Percentiles rank a stretch among this genome's conserved stretches.
phyloP scores from a whole-genome alignment of 2,888 invertebrate genomes.

The Protonemura montana region DNA sequence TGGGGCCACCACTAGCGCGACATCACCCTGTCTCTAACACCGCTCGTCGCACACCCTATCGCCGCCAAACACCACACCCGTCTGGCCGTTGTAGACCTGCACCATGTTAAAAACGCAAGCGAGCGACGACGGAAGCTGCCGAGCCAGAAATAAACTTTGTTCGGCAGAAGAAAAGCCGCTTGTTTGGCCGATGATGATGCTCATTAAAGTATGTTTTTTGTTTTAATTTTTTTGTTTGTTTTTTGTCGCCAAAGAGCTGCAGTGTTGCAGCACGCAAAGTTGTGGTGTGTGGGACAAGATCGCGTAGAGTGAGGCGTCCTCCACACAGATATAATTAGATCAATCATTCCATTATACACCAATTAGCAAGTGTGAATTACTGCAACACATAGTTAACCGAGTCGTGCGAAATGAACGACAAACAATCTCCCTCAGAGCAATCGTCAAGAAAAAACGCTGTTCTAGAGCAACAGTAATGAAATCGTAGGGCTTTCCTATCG shows the following conservation, averaged over 20 bases:
- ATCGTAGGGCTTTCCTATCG: no score
- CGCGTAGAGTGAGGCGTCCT: neutral
- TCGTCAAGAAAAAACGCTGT: no score
- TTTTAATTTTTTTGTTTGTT: neutral
- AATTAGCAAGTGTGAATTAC: neutral
- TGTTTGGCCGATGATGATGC: constrained; percentile 7
- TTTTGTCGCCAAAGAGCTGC: neutral
- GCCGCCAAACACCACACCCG: neutral
- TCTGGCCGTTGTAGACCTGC: neutral
- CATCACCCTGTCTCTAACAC: neutral
- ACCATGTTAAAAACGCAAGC: neutral
- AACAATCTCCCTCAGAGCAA: neutral
- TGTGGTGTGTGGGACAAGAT: neutral
- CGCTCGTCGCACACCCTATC: neutral
- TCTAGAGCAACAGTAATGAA: no score
- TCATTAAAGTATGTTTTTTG: neutral
- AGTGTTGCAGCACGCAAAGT: neutral
- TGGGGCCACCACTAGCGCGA: neutral
- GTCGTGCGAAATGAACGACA: neutral
- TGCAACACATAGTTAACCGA: neutral
- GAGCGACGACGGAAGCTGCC: constrained; percentile 14
- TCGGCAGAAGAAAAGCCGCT: neutral
- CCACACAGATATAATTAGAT: neutral
- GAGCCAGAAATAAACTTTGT: constrained; percentile 30
- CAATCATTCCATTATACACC: neutral